Percentiles rank a stretch among this genome's conserved stretches.
Conservation (phyloP, 2,888 invertebrate species). For the Drosophila algonquin region DNA sequence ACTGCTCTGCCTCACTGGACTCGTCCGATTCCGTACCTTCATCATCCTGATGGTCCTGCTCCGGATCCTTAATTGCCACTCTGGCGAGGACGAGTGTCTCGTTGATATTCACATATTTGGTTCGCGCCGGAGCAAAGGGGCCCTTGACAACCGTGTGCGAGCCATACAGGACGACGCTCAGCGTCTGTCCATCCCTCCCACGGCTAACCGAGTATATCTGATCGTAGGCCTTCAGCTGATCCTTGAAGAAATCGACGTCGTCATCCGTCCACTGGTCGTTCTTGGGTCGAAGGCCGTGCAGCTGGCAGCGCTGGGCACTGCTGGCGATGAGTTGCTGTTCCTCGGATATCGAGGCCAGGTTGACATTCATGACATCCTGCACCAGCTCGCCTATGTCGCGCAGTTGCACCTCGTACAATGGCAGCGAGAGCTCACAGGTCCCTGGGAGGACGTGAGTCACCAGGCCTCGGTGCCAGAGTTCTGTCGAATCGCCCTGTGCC, state of each 20-base stretch:
- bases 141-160: slow-evolving; percentile 86
- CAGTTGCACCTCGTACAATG: slow-evolving; percentile 85
- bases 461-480: slow-evolving; percentile 86
- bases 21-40: background rate
- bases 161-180: slow-evolving; percentile 87
- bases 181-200: slow-evolving; percentile 1
- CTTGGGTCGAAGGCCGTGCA: slow-evolving; percentile 89
- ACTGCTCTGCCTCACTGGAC: background rate
- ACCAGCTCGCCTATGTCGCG: slow-evolving; percentile 87
- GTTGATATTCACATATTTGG: slow-evolving; percentile 88
- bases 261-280: slow-evolving; percentile 85
- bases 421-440: slow-evolving; percentile 13
- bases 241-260: slow-evolving; percentile 86
- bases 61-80: slow-evolving; percentile 83
- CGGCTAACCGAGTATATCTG: slow-evolving; percentile 74
- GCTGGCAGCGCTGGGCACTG: slow-evolving; percentile 87
- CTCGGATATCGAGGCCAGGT: slow-evolving; percentile 84
- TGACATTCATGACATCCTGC: slow-evolving; percentile 77
- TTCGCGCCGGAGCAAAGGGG: slow-evolving; percentile 87
- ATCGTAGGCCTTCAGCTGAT: slow-evolving; percentile 85
- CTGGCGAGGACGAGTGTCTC: slow-evolving; percentile 88
- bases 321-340: slow-evolving; percentile 85
- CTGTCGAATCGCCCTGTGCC: slow-evolving; percentile 45
- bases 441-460: background rate
- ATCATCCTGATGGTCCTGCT: background rate